Base-by-base conservation (phyloP, 1,140 invertebrate species). In the Helicoverpa zea region DNA sequence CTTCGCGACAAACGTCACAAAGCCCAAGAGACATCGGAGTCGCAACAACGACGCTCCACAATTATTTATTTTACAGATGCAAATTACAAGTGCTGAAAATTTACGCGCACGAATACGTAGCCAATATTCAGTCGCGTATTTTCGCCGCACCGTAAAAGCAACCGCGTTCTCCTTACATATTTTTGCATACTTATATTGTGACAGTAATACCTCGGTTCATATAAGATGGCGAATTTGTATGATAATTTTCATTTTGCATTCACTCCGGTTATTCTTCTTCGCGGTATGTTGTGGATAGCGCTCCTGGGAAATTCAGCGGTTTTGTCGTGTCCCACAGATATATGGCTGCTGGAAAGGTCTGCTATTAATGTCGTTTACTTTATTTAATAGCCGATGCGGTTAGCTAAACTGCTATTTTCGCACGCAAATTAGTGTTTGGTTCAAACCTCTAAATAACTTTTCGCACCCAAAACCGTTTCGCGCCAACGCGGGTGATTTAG, bases 211-310 rank as follows among this genome's bases (percentile, higher is more conserved):
- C 84, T 84, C 84, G 83, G 88, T 89, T 92, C 90, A 91, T 92
- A 92, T 89, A 91, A 90, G 89, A 90, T 88, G 89, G 86, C 79
- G 88, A 91, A 93, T 94, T 94, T 92, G 91, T 94, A 94, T 94
- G 92, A 92, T 94, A 94, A 94, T 94, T 93, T 94, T 93, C 89
- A 94, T 94, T 92, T 94, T 94, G 91, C 91, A 92, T 94, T 92
- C 91, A 87, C 89, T 88, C 86, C 86, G 81, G 91, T 91, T 92
- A 92, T 93, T 92, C 90, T 93, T 93, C 91, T 90, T 89, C 79
- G 84, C 80, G 88, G 87, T 85, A 90, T 89, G 91, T 91, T 90
- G 89, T 92, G 88, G 84, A 94, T 93, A 79, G 90, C 88, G 90
- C 93, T 93, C 91, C 63, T 74, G 92, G 91, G 93, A 94, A 94